Evolutionary conservation across 2,797 vertebrate species (phyloP).

Genomic region (Coilia nasus): DNA sequence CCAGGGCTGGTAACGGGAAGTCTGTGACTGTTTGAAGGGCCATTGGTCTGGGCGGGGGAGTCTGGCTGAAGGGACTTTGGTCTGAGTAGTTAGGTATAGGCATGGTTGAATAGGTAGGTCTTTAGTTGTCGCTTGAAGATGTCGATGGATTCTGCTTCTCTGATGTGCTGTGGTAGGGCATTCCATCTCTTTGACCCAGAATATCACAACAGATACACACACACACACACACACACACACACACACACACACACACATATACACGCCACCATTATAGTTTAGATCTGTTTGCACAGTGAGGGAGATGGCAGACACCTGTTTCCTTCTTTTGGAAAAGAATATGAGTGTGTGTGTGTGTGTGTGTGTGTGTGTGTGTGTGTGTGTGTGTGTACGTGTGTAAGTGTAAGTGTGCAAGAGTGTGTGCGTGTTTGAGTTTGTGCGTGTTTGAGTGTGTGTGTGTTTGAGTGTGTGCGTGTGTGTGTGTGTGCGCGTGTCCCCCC

Average conservation of each 20-base stretch:
- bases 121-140: too few relatives aligned
- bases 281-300: conserved; percentile 7
- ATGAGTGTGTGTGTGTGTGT: neutral
- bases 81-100: too few relatives aligned
- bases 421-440: neutral
- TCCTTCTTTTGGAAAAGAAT: neutral
- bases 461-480: neutral
- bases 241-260: neutral
- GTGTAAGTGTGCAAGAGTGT: neutral
- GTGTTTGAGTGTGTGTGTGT: neutral
- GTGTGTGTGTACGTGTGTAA: neutral
- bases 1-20: too few relatives aligned
- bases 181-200: too few relatives aligned
- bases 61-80: too few relatives aligned
- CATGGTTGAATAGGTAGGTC: too few relatives aligned
- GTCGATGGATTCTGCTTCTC: too few relatives aligned
- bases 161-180: too few relatives aligned
- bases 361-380: neutral
- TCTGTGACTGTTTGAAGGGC: too few relatives aligned
- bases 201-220: neutral
- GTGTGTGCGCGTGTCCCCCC: neutral
- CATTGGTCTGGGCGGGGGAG: too few relatives aligned
- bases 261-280: neutral
- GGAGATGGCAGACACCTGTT: conserved; percentile 18
- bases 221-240: neutral